Base-by-base conservation (phyloP, 30 jellyfish, hydroid and myxozoan genomes). In the Aurelia aurita complex sp. Pacific region DNA sequence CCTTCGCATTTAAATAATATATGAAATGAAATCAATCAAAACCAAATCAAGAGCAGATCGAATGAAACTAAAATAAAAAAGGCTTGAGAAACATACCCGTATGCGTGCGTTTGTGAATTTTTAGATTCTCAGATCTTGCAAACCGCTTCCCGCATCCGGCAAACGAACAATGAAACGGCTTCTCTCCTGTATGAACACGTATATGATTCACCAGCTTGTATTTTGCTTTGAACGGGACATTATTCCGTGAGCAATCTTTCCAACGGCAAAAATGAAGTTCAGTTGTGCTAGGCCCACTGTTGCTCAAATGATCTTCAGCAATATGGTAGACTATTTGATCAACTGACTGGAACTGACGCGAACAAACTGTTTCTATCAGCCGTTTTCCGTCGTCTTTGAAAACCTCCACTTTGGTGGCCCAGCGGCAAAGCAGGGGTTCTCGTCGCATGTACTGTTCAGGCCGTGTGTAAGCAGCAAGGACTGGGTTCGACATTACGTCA, bases 161-260 rank as follows among this genome's bases (percentile, higher is more conserved):
- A 68, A 86, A 88, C 51, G 97, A 91, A 85, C 99, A 94, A 63
- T 89, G 96, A 69, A 94, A 94, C 17, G 98, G 98, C 80, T 85
- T 93, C 38, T 93, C 98, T 13, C 97, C 97, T 10, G 98, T 93
- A 70, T 94, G 99, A 55, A 88, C 97, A 11, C 99, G 95, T 4
- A 93, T 82, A 70, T 93, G 98, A 33, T 93, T 93, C 17, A 93
- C 97, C 63, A 93, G 97, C 86, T 93, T 93, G 79, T 93, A 93
- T 66, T 92, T 83, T 18, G 98, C 98, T 81, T 88, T 93, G 90
- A 93, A 93, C 60, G 98, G 98, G 5, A 81, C 77, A 67, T 67
- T 76, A 60, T 83, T 88, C 60, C 98, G 89, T 14, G 88, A 74
- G 76, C 98, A 93, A 81, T 88, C 98, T 73, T 93, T 88, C 98